Conservation (phyloP, 2,113 vertebrate species). For the Paralichthys olivaceus region DNA sequence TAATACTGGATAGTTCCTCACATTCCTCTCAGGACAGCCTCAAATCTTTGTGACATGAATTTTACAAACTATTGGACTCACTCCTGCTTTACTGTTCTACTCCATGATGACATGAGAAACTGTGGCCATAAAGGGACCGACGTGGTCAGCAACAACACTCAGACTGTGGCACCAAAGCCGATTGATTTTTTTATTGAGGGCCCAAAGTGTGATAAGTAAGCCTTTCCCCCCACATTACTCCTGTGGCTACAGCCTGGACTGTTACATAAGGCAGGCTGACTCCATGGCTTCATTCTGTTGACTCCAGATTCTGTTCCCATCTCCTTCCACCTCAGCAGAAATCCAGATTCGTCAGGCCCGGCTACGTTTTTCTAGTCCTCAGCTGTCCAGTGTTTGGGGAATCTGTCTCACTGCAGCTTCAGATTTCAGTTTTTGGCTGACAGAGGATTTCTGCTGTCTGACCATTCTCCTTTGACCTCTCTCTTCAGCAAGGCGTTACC, state of each 20-base stretch:
- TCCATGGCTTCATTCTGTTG: neutral
- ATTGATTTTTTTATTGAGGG: no score
- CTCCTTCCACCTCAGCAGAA: neutral
- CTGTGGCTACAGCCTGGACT: neutral
- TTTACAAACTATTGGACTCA: no score
- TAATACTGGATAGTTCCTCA: neutral
- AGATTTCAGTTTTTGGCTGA: neutral
- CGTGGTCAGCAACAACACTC: no score
- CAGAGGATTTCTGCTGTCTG: neutral
- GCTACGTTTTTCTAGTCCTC: neutral
- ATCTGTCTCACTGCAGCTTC: neutral
- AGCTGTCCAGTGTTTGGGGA: neutral
- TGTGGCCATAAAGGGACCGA: no score
- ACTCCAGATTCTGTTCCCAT: neutral
- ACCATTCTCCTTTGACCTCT: slow-evolving; percentile 2
- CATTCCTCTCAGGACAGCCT: neutral
- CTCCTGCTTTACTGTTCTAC: no score
- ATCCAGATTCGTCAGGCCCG: neutral
- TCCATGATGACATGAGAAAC: no score
- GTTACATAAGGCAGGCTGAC: neutral
- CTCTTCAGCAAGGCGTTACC: neutral
- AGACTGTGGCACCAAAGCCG: no score
- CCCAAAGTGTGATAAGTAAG: no score
- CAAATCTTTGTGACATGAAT: no score
- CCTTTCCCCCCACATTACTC: no score